Evolutionary conservation across 2,797 vertebrate genomes (phyloP).

Genomic region (Coreius guichenoti): DNA sequence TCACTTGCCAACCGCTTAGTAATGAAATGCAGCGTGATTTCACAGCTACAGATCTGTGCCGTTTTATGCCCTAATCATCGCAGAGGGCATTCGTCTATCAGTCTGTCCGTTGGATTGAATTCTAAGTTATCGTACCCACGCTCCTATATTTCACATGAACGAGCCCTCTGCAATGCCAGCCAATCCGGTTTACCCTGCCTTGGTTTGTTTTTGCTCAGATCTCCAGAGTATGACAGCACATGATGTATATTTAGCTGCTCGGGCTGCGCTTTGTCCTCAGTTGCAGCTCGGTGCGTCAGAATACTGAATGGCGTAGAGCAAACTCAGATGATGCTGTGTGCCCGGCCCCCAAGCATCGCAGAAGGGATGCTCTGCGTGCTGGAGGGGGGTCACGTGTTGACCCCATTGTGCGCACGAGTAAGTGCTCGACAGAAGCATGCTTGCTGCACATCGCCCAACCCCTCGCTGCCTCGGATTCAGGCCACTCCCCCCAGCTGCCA

Average conservation of each 20-base stretch:
- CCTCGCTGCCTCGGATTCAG: slow-evolving; percentile 30
- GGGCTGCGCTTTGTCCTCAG: slow-evolving; percentile 50
- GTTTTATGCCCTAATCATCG: slow-evolving; percentile 21
- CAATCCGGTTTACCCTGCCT: slow-evolving; percentile 23
- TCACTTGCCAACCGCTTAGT: slow-evolving; percentile 11
- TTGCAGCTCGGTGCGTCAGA: slow-evolving; percentile 66
- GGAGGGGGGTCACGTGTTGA: slow-evolving; percentile 80
- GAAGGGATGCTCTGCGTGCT: slow-evolving; percentile 69
- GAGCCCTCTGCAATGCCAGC: background rate
- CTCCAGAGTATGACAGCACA: slow-evolving; percentile 59
- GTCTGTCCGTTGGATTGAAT: background rate
- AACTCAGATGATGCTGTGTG: slow-evolving; percentile 70
- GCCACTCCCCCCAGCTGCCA: slow-evolving; percentile 55
- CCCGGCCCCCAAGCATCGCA: slow-evolving; percentile 68
- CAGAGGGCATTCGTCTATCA: slow-evolving; percentile 20
- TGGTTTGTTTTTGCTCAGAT: slow-evolving; percentile 38
- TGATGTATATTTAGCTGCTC: slow-evolving; percentile 72
- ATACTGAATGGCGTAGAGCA: slow-evolving; percentile 64
- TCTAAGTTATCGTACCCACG: background rate
- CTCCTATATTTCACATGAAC: slow-evolving; percentile 5
- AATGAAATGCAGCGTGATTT: slow-evolving; percentile 27
- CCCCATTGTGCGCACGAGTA: slow-evolving; percentile 81
- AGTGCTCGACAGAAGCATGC: slow-evolving; percentile 67
- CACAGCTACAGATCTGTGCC: background rate
- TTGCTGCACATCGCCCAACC: slow-evolving; percentile 56